Conservation (phyloP, 2,797 vertebrate genomes). For the Craterocephalus amniculus region DNA sequence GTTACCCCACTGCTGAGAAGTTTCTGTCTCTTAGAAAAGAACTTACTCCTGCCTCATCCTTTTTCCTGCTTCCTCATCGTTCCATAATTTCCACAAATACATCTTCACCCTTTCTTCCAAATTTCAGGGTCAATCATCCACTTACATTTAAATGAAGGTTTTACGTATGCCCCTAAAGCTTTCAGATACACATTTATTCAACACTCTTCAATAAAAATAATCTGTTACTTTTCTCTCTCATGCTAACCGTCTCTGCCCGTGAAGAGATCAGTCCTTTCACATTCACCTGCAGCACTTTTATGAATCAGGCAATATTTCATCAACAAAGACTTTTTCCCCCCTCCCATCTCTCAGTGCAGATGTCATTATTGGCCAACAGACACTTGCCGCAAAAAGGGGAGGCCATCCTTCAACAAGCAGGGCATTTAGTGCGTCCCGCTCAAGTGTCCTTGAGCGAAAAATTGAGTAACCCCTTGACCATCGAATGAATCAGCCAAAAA, state of each 20-base stretch:
- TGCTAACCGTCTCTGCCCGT: neutral
- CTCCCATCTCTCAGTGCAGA: constrained; percentile 52
- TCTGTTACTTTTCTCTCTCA: neutral
- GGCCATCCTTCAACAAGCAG: constrained; percentile 19
- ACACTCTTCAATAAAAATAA: neutral
- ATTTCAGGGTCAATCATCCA: neutral
- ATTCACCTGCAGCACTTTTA: constrained; percentile 19
- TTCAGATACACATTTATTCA: neutral
- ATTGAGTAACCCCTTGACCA: constrained; percentile 17
- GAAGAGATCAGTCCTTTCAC: neutral
- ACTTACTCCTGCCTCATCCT: neutral
- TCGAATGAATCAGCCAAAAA: neutral
- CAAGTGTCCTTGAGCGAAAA: constrained; percentile 28
- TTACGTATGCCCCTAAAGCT: neutral
- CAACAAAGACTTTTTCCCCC: constrained; percentile 31
- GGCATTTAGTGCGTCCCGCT: constrained; percentile 11
- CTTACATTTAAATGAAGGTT: neutral
- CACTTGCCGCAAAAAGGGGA: constrained; percentile 13
- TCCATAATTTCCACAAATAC: neutral
- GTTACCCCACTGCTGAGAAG: neutral
- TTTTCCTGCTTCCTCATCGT: neutral
- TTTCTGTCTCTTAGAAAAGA: neutral
- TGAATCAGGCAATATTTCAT: constrained; percentile 25
- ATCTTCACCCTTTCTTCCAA: neutral
- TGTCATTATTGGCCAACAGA: constrained; percentile 13